A percentile compares a stretch with the other conserved stretches of the same genome.
phyloP scores from a whole-genome alignment of 2,888 invertebrate species.

The Philhelius pedissequus region DNA sequence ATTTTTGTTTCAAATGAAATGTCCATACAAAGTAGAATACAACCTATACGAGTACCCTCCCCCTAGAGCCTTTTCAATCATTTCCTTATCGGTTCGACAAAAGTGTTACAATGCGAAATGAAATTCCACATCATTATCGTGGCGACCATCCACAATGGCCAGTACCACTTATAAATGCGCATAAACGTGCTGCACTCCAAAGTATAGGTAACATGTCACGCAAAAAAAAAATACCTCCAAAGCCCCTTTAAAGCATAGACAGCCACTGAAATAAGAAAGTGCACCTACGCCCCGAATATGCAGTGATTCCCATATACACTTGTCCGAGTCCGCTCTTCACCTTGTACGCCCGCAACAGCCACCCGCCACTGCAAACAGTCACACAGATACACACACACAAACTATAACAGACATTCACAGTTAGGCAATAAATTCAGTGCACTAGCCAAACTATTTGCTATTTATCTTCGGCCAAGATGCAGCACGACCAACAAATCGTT shows the following conservation, averaged over 20 bases:
- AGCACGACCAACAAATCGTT: slow-evolving; percentile 63
- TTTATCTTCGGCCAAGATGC: slow-evolving; percentile 61
- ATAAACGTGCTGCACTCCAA: slow-evolving; percentile 31
- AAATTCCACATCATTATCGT: slow-evolving; percentile 67
- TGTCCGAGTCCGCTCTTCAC: slow-evolving; percentile 19
- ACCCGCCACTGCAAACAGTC: slow-evolving; percentile 7
- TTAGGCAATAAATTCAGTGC: slow-evolving; percentile 63
- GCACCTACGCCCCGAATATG: slow-evolving; percentile 66
- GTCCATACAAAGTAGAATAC: background rate
- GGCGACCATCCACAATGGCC: slow-evolving; percentile 22
- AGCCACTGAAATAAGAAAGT: slow-evolving; percentile 61
- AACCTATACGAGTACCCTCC: background rate
- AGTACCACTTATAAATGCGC: slow-evolving; percentile 57
- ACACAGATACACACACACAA: background rate
- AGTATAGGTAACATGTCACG: background rate
- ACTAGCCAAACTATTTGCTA: slow-evolving; percentile 49
- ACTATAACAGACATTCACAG: slow-evolving; percentile 20
- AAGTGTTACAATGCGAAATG: slow-evolving; percentile 65
- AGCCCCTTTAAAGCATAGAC: background rate
- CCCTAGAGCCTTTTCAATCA: slow-evolving; percentile 31
- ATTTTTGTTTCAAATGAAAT: background rate
- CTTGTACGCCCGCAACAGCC: slow-evolving; percentile 14
- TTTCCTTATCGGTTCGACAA: slow-evolving; percentile 60
- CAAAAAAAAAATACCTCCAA: background rate
- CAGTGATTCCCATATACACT: slow-evolving; percentile 63